phyloP scores from a whole-genome alignment of 2,113 vertebrate genomes.

The Solea solea region DNA sequence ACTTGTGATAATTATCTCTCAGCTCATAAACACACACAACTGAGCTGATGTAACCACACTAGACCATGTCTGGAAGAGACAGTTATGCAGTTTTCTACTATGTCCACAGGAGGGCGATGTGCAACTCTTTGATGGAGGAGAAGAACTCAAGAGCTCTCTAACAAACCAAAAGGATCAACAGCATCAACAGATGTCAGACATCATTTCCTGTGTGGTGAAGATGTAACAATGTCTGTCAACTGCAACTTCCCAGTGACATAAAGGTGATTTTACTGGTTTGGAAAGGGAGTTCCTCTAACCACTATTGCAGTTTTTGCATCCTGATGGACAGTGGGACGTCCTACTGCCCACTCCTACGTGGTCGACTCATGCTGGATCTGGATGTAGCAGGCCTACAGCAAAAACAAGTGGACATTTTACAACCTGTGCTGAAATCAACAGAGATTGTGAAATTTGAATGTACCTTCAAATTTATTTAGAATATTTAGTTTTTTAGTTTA shows the following conservation, averaged over 20 bases:
- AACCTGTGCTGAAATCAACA: neutral
- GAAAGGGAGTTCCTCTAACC: neutral
- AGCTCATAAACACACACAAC: neutral
- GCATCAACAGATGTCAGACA: neutral
- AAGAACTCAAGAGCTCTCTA: neutral
- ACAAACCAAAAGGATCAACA: neutral
- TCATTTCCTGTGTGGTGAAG: neutral
- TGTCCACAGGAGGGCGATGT: slow-evolving; percentile 24
- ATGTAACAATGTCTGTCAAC: neutral
- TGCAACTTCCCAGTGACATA: slow-evolving; percentile 11
- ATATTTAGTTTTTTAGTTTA: too few species aligned
- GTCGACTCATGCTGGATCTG: slow-evolving; percentile 95
- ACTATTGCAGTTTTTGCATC: neutral
- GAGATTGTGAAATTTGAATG: too few species aligned
- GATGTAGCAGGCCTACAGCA: slow-evolving; percentile 91
- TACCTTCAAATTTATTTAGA: too few species aligned
- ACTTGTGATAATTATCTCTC: neutral
- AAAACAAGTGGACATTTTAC: slow-evolving; percentile 30
- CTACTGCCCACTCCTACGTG: slow-evolving; percentile 68
- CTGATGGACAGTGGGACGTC: neutral
- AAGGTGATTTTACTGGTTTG: slow-evolving; percentile 1
- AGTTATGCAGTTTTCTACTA: neutral
- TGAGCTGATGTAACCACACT: neutral
- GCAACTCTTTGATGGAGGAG: neutral
- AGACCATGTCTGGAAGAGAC: neutral